Percentiles rank a stretch among this genome's conserved stretches.
These are phyloP conservation scores for Ephydatia muelleri DNA, from an alignment of 37 sponge, comb jelly and placozoan genomes.

Conservation along the genomic window DNA sequence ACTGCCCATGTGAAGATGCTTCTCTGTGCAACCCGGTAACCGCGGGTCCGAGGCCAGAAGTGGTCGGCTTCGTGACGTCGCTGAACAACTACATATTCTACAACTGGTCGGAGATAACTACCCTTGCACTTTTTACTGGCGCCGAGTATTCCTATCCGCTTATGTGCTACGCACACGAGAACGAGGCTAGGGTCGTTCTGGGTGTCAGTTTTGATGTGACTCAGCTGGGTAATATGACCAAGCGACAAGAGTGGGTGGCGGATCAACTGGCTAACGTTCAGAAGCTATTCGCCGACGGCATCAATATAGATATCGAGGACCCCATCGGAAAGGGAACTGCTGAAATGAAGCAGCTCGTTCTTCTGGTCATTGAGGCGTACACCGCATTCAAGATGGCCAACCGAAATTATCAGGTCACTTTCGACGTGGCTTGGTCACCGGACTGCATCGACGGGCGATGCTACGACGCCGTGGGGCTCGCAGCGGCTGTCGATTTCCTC, in stretches of 20 bases:
- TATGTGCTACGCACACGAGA: slow-evolving; percentile 72
- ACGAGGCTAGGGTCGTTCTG: slow-evolving; percentile 59
- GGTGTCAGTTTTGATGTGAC: slow-evolving; percentile 22
- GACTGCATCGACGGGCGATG: slow-evolving; percentile 81
- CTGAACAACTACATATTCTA: slow-evolving; percentile 60
- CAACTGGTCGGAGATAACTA: slow-evolving; percentile 72
- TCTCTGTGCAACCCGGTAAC: slow-evolving; percentile 52
- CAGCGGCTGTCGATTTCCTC: slow-evolving; percentile 59
- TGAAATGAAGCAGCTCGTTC: slow-evolving; percentile 11
- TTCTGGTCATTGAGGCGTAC: slow-evolving; percentile 38
- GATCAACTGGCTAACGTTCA: slow-evolving; percentile 35
- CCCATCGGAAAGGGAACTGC: slow-evolving; percentile 32
- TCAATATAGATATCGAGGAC: slow-evolving; percentile 84
- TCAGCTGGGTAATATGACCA: slow-evolving; percentile 10
- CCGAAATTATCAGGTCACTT: slow-evolving; percentile 57
- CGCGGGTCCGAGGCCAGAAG: slow-evolving; percentile 33
- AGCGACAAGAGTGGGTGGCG: slow-evolving; percentile 38
- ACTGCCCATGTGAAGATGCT: slow-evolving; percentile 54
- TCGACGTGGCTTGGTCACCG: slow-evolving; percentile 85
- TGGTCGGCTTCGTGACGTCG: slow-evolving; percentile 57
- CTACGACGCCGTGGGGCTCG: slow-evolving; percentile 60
- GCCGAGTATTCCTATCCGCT: slow-evolving; percentile 16
- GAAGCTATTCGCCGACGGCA: slow-evolving; percentile 55
- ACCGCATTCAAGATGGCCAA: slow-evolving; percentile 48
- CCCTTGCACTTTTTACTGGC: slow-evolving; percentile 60